Conservation (phyloP, 2,888 invertebrate genomes). For the Ophioninae sp. region DNA sequence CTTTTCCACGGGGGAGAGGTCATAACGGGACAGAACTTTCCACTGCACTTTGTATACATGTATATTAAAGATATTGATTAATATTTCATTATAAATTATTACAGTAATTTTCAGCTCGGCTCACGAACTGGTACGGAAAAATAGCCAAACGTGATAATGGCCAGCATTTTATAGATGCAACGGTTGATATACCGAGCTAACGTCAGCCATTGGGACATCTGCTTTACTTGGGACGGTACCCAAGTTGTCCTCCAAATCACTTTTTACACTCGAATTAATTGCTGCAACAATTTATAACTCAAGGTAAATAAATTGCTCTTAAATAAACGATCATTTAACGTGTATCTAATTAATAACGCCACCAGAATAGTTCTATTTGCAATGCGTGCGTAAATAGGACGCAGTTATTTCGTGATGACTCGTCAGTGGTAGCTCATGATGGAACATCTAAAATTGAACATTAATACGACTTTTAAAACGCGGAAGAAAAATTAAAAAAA, state of each 20-base stretch:
- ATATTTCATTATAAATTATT: not conserved
- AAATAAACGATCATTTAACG: no score
- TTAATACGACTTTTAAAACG: not conserved
- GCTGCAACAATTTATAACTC: no score
- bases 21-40: not conserved
- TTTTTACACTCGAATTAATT: no score
- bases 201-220: no score
- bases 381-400: constrained; percentile 4
- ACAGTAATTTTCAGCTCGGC: not conserved
- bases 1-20: not conserved
- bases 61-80: not conserved
- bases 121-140: not conserved
- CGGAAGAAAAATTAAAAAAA: not conserved
- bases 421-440: not conserved
- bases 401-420: constrained; percentile 13
- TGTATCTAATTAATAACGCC: no score
- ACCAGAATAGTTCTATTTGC: not conserved
- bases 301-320: no score
- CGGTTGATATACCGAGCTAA: no score
- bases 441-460: not conserved
- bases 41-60: not conserved
- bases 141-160: not conserved
- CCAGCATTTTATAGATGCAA: no score
- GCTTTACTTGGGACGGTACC: no score
- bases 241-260: no score